Evolutionary conservation across 2,888 invertebrate genomes (phyloP), one percentile per base, ranked within the genome.

Genomic region (Lycocerus yunnanus): DNA sequence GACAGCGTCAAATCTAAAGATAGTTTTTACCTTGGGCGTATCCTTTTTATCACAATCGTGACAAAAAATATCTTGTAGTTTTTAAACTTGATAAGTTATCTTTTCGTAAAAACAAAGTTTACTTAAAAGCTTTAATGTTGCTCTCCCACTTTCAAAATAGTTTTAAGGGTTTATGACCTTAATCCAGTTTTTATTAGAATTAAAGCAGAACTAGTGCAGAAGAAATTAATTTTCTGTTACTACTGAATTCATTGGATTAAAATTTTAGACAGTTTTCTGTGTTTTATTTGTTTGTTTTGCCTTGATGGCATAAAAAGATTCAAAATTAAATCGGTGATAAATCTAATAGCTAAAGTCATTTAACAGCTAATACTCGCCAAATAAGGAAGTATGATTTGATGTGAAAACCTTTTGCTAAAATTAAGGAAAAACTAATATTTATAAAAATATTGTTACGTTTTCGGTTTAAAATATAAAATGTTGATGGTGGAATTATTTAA

Each of bases 11-110:
- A 65, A 71, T 58, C 16, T 66, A 66, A 27, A 66, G 66, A 71
- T 18, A 21, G 58, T 71, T 71, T 71, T 71, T 65, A 66, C 70
- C 66, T 71, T 65, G 18, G 21, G 70, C 21, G 18, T 14, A 18
- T 60, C 16, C 21, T 68, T 68, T 63, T 69, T 61, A 43, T 63
- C 11, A 14, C 60, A 63, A 43, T 63, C 58, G 43, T n/a, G 43
- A 69, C 69, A 43, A 43, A 43, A 43, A 43, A 43, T 43, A 43
- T 6, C 43, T 43, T 43, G 43, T 43, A 43, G 43, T 43, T 43
- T 43, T 43, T 43, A 43, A 27, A 43, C 43, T 43, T 43, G 43
- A 43, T 43, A 43, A 43, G 43, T 43, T 43, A 43, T 43, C 43
- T 43, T n/a, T 43, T 43, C 13, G n/a, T 43, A 43, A 43, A 43